phyloP scores from a whole-genome alignment of 2,113 vertebrate genomes.

The Pogonocichla stellata region DNA sequence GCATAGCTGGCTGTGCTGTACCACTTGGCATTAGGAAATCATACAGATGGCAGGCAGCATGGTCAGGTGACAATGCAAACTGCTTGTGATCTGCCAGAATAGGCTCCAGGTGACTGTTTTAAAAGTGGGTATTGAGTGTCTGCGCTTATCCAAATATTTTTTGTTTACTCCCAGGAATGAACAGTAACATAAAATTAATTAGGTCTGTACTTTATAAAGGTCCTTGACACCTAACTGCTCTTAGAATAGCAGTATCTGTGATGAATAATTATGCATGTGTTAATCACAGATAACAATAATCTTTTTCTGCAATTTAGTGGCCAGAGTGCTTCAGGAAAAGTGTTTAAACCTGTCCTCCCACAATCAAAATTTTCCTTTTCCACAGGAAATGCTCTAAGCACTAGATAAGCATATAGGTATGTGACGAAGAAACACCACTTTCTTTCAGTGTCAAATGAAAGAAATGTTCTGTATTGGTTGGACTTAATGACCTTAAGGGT shows the following conservation, averaged over 20 bases:
- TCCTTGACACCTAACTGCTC: background rate
- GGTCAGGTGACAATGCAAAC: background rate
- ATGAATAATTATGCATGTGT: background rate
- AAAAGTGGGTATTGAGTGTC: background rate
- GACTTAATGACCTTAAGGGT: background rate
- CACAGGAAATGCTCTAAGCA: background rate
- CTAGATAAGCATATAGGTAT: background rate
- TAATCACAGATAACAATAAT: background rate
- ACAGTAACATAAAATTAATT: background rate
- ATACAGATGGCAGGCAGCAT: background rate
- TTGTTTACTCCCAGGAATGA: background rate
- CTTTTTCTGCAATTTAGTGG: background rate
- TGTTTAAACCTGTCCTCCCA: background rate
- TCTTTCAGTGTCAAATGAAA: background rate
- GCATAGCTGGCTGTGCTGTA: background rate
- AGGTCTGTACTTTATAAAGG: background rate
- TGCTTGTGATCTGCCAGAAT: background rate
- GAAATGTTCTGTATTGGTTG: background rate
- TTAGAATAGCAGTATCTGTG: background rate
- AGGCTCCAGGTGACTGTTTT: background rate
- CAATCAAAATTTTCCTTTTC: background rate
- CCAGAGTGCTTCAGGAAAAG: fast-evolving
- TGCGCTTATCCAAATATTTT: background rate
- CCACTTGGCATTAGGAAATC: background rate
- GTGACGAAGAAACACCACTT: background rate